Evolutionary conservation across 1,140 invertebrate genomes (phyloP).

Genomic region (Tetramorium simillimum): DNA sequence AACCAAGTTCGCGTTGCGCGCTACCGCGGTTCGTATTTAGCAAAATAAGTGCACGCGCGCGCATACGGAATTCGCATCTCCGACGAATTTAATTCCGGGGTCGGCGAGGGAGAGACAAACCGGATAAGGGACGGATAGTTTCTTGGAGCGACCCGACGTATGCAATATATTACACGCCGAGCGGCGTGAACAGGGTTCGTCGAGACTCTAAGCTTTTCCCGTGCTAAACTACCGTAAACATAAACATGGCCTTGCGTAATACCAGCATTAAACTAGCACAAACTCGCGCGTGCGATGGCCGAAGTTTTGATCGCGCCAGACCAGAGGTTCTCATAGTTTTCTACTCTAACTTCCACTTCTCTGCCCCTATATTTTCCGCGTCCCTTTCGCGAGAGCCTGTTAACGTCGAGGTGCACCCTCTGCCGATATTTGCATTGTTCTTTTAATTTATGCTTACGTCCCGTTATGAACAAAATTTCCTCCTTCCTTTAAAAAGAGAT

Average conservation of each 20-base stretch:
- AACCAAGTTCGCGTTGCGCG: slow-evolving; percentile 10
- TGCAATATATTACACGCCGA: slow-evolving; percentile 46
- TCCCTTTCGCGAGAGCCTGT: not conserved
- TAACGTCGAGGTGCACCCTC: not conserved
- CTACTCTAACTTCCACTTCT: slow-evolving; percentile 24
- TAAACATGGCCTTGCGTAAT: slow-evolving; percentile 59
- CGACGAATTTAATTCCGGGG: slow-evolving; percentile 27
- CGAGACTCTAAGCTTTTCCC: slow-evolving; percentile 29
- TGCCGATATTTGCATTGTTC: slow-evolving; percentile 23
- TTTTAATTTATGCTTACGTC: not conserved
- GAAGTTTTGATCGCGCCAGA: slow-evolving; percentile 55
- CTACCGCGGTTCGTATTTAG: slow-evolving; percentile 1
- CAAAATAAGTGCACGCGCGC: slow-evolving; percentile 26
- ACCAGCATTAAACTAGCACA: slow-evolving; percentile 57
- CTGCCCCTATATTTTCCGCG: not conserved
- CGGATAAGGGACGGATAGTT: slow-evolving; percentile 34
- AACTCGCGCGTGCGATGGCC: slow-evolving; percentile 47
- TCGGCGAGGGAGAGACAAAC: slow-evolving; percentile 10
- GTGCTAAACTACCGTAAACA: slow-evolving; percentile 53
- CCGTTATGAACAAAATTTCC: not conserved
- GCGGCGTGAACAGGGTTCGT: slow-evolving; percentile 45
- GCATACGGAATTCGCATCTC: not conserved
- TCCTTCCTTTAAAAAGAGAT: no score
- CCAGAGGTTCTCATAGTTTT: slow-evolving; percentile 56
- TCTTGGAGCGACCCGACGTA: slow-evolving; percentile 10